A percentile compares a stretch with the other conserved stretches of the same genome.
These are phyloP conservation scores for Dinomys branickii DNA, from an alignment of 2,113 vertebrate species.

Conservation along the genomic window DNA sequence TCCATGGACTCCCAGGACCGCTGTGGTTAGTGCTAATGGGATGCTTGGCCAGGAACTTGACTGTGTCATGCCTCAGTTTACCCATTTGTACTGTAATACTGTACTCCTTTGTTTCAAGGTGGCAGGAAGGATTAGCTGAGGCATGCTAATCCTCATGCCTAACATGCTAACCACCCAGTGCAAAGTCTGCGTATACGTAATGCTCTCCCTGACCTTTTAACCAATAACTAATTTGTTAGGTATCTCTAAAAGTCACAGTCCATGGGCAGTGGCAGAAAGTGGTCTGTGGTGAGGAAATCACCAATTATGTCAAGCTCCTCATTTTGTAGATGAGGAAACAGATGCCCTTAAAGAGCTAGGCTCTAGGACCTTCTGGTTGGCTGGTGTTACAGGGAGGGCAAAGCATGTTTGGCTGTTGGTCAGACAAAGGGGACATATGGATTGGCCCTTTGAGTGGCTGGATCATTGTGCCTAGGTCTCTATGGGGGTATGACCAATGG, in stretches of 20 bases:
- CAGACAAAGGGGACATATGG: not conserved
- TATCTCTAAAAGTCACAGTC: not conserved
- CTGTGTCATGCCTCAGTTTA: not conserved
- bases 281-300: not conserved
- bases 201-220: not conserved
- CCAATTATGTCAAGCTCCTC: not conserved
- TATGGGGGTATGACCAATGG: not conserved
- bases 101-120: not conserved
- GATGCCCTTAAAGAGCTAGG: not conserved
- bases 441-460: not conserved
- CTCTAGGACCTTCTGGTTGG: not conserved
- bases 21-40: not conserved
- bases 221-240: not conserved
- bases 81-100: not conserved
- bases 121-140: not conserved
- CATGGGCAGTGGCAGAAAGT: not conserved
- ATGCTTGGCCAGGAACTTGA: not conserved
- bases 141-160: too few species aligned
- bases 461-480: not conserved
- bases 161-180: fast-evolving
- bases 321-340: not conserved
- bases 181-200: not conserved
- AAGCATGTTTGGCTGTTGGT: not conserved
- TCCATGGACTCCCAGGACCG: not conserved
- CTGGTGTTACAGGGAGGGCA: not conserved